A percentile compares a stretch with the other conserved stretches of the same genome.
phyloP scores from a whole-genome alignment of 2,113 vertebrate genomes.

The Steatornis caripensis region DNA sequence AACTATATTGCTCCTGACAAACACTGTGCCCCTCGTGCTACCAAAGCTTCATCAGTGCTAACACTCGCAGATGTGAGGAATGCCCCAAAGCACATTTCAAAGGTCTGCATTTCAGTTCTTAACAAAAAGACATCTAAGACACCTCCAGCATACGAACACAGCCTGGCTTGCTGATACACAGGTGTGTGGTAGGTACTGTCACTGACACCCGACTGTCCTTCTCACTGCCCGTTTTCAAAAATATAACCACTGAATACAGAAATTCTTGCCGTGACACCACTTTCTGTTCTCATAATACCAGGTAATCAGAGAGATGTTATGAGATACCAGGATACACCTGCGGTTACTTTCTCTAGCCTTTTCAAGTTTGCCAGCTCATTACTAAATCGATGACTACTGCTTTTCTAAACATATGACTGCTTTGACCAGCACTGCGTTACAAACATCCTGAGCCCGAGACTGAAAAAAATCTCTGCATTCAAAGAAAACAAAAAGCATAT shows the following conservation, averaged over 20 bases:
- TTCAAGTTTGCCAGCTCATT: not conserved
- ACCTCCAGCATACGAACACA: not conserved
- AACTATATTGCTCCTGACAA: not conserved
- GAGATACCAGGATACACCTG: not conserved
- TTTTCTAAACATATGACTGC: not conserved
- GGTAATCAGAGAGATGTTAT: not conserved
- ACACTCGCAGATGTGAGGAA: not conserved
- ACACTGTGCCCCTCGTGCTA: not conserved
- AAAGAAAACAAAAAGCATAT: not conserved
- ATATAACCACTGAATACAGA: not conserved
- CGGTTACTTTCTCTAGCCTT: not conserved
- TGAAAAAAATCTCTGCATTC: not conserved
- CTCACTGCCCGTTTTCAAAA: not conserved
- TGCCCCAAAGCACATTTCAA: not conserved
- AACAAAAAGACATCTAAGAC: not conserved
- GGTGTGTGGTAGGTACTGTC: accelerated
- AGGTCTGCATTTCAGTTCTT: not conserved
- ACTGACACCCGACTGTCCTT: not conserved
- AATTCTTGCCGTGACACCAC: not conserved
- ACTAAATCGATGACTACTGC: not conserved
- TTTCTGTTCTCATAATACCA: not conserved
- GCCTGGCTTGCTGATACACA: not conserved
- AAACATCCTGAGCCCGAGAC: not conserved
- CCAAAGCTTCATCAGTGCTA: not conserved
- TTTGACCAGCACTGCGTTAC: not conserved